Evolutionary conservation across 2,797 vertebrate genomes (phyloP).

Genomic region (Spheniscus humboldti): DNA sequence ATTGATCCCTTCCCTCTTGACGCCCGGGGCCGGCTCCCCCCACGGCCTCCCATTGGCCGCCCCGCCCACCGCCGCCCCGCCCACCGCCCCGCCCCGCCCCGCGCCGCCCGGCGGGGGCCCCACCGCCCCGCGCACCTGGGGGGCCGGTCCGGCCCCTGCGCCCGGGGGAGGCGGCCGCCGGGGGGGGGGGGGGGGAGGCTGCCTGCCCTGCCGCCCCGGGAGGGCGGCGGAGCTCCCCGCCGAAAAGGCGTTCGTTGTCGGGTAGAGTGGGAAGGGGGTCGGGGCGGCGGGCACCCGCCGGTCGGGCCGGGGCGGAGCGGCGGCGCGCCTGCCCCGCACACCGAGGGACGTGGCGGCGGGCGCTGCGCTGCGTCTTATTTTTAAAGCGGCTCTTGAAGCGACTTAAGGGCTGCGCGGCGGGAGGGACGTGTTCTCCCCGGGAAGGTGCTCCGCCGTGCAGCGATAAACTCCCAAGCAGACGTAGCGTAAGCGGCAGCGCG

Average conservation of each 20-base stretch:
- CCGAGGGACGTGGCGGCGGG: background rate
- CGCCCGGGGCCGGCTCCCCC: background rate
- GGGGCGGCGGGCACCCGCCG: background rate
- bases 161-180: too few relatives aligned
- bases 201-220: background rate
- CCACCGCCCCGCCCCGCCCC: too few relatives aligned
- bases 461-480: background rate
- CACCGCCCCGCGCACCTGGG: background rate
- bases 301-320: background rate
- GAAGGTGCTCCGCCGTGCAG: background rate
- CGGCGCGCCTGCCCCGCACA: background rate
- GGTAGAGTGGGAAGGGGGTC: background rate
- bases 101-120: too few relatives aligned
- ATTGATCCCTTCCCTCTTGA: slow-evolving; percentile 31
- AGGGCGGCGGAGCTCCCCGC: rapidly evolving
- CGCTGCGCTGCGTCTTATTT: background rate
- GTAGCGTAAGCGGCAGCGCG: too few relatives aligned
- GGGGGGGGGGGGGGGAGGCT: too few relatives aligned
- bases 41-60: background rate
- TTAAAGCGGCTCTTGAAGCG: background rate
- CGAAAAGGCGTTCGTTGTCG: background rate
- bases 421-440: background rate
- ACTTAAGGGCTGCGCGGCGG: background rate
- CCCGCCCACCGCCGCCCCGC: background rate
- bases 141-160: background rate